Base-by-base conservation (phyloP, 30 jellyfish, hydroid and myxozoan species). In the Mastigias papua region DNA sequence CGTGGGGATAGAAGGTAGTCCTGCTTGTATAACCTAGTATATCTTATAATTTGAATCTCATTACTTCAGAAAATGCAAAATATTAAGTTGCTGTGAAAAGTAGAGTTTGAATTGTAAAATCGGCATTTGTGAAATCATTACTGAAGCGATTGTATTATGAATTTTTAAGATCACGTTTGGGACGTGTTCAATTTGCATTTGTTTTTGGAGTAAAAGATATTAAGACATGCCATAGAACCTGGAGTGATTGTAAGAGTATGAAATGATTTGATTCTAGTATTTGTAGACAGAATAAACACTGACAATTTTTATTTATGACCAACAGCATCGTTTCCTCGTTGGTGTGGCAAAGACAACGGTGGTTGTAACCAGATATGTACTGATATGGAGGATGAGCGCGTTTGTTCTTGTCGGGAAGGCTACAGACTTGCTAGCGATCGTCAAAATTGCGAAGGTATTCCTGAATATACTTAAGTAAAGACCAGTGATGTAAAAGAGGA, bases 301-400 rank as follows among this genome's bases (percentile, higher is more conserved):
- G 11, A 37, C 11, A 11, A 6, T 37, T 6, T 3, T 3, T 3
- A 37, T 37, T 37, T 11, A 6, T 37, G 6, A 37, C 11, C 54
- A 37, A 37, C 54, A 69, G 80, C 80, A 33, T 1, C 31, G 23
- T 35, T 69, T 9, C 37, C 62, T 4, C 80, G 62, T n/a, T 16
- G 61, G 61, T 69, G 80, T 69, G 61, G 13, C 9, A 35, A 69
- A 69, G 62, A 69, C 4, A 69, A 69, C 20, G 80, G 80, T 33
- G 80, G 62, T n/a, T 69, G 80, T 25, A 35, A 21, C 13, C 80
- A 69, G 62, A 35, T 69, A 1, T 69, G 80, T 69, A 8, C 80
- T 35, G 80, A 33, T 21, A 1, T 69, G 32, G 48, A 33, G 20
- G 62, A 33, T 69, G 80, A 25, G 31, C 48, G 60, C 9, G 20